Conservation (phyloP, 2,113 vertebrate species). For the Podarcis cretensis region DNA sequence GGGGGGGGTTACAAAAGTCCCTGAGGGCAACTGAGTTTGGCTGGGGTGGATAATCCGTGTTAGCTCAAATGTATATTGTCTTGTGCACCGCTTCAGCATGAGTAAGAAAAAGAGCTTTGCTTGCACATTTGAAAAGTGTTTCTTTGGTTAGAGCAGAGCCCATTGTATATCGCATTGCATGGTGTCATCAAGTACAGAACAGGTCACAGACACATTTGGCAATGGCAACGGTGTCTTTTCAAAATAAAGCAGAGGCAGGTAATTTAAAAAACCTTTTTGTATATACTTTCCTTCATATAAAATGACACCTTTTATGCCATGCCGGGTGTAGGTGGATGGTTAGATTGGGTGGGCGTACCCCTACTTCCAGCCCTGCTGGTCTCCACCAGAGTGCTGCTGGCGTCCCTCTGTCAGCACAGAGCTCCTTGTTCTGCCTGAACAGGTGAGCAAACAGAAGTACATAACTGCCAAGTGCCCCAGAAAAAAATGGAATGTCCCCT, state of each 20-base stretch:
- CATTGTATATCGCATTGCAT: not conserved
- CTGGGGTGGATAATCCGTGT: conserved; percentile 44
- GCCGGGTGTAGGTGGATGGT: too few species aligned
- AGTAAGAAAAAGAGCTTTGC: not conserved
- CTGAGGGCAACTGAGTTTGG: conserved; percentile 56
- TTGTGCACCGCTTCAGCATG: conserved; percentile 28
- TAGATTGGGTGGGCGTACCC: too few species aligned
- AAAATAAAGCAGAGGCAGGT: conserved; percentile 22
- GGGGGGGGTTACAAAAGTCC: conserved; percentile 40
- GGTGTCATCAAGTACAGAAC: not conserved
- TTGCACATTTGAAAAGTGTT: conserved; percentile 37
- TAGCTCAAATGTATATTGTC: conserved; percentile 37
- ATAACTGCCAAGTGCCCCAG: too few species aligned
- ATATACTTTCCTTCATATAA: not conserved
- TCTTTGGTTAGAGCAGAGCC: conserved; percentile 14
- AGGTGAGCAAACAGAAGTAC: too few species aligned
- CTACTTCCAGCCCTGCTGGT: too few species aligned
- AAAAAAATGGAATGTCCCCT: too few species aligned
- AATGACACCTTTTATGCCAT: not conserved
- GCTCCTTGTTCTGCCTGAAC: too few species aligned
- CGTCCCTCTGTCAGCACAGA: too few species aligned
- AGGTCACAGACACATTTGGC: conserved; percentile 6
- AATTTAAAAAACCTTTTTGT: not conserved
- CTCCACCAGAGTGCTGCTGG: too few species aligned
- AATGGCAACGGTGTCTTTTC: conserved; percentile 15